Base-by-base conservation (phyloP, 2,888 invertebrate species). In the Ceriagrion tenellum region DNA sequence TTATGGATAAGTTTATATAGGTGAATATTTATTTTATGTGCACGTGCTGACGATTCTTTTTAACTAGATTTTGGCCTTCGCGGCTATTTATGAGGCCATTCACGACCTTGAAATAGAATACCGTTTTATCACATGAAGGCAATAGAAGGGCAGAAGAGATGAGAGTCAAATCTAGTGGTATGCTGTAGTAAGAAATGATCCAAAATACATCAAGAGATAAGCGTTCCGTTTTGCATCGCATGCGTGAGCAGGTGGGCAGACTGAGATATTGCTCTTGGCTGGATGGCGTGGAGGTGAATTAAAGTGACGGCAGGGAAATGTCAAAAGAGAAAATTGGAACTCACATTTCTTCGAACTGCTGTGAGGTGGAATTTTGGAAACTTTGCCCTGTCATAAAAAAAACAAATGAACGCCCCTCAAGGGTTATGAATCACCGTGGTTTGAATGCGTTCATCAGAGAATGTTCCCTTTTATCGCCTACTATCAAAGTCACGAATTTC, bases 171-270 rank as follows among this genome's bases (percentile, higher is more conserved):
- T 47, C 4, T 26, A 89, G 89, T 16, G 55, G 55, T 16, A 89
- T 18, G 89, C 12, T 16, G 55, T 26, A 93, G 47, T 35, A 23
- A 69, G 47, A 47, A 93, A 55, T 16, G 30, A 26, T 93, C 40
- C 47, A 35, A 35, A 26, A 55, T 69, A 74, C 69, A 93, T 26
- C 47, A n/a, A 47, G 47, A 93, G 93, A 93, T 93, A 93, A 93
- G 74, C 20, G 93, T 93, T 69, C 93, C 55, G 35, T 93, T 93
- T 93, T 93, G 69, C 69, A 35, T 81, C 56, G 69, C 23, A 47
- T 69, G 93, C 47, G 47, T n/a, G 63, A 47, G 55, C n/a, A 55
- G 69, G 69, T 93, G 30, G 30, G 56, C 23, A 23, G 12, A 40
- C 40, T 35, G 40, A 35, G 59, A 91, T 40, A 63, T 81, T 81